phyloP scores from a whole-genome alignment of 2,888 invertebrate species.

The Eristalis tenax region DNA sequence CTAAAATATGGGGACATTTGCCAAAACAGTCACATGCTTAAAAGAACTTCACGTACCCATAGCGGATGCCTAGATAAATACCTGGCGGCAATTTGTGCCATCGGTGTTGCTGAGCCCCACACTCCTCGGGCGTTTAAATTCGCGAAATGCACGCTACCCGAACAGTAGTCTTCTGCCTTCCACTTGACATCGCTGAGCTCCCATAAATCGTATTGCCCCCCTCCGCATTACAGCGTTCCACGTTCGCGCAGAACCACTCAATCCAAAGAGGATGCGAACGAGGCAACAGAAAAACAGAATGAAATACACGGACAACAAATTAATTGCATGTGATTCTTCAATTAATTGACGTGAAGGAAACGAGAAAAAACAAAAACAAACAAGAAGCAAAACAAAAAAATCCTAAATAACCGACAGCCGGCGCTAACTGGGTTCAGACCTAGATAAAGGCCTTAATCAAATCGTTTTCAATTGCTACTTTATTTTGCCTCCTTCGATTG shows the following conservation, averaged over 20 bases:
- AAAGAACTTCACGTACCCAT: not conserved
- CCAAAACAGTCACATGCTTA: not conserved
- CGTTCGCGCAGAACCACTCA: not conserved
- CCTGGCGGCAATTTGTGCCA: not conserved
- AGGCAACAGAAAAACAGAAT: slow-evolving; percentile 54
- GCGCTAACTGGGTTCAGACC: slow-evolving; percentile 37
- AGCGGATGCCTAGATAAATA: not conserved
- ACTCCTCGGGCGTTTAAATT: not conserved
- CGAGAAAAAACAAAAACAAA: not conserved
- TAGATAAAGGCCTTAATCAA: slow-evolving; percentile 64
- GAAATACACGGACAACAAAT: slow-evolving; percentile 49
- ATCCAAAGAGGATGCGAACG: slow-evolving; percentile 9
- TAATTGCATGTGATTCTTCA: slow-evolving; percentile 68
- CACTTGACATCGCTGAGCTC: slow-evolving; percentile 25
- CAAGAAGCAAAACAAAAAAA: too few relatives aligned
- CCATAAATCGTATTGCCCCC: slow-evolving; percentile 31
- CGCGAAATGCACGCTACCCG: not conserved
- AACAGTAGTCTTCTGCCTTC: slow-evolving; percentile 10
- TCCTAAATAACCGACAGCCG: slow-evolving; percentile 4
- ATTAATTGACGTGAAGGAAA: slow-evolving; percentile 52
- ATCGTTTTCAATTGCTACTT: slow-evolving; percentile 67
- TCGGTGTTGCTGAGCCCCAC: not conserved
- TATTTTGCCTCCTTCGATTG: slow-evolving; percentile 65
- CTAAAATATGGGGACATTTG: not conserved
- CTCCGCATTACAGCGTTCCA: not conserved